Evolutionary conservation across 2,888 invertebrate genomes (phyloP).

Genomic region (Drosophila nr. perissopoda): DNA sequence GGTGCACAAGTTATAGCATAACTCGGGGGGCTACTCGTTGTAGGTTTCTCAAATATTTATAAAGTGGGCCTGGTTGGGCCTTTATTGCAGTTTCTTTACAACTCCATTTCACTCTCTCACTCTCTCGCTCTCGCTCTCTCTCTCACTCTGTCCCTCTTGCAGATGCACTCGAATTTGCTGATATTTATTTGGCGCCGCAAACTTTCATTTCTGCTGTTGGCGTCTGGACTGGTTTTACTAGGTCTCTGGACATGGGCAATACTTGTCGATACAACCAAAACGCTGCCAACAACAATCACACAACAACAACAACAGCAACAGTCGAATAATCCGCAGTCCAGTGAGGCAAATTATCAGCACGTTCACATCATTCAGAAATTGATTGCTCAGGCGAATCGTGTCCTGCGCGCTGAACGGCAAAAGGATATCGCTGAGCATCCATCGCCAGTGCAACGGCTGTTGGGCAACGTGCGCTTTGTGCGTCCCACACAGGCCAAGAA

Average conservation of each 20-base stretch:
- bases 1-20: slow-evolving; percentile 58
- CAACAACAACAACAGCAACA: slow-evolving; percentile 11
- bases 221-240: slow-evolving; percentile 79
- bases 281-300: slow-evolving; percentile 37
- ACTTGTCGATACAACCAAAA: slow-evolving; percentile 70
- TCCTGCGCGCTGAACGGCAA: slow-evolving; percentile 78
- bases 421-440: slow-evolving; percentile 58
- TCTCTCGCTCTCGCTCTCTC: background rate
- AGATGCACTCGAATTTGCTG: slow-evolving; percentile 85
- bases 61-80: slow-evolving; percentile 30
- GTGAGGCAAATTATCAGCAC: slow-evolving; percentile 72
- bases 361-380: slow-evolving; percentile 83
- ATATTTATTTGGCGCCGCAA: slow-evolving; percentile 84
- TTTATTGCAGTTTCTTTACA: slow-evolving; percentile 18
- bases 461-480: slow-evolving; percentile 80
- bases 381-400: slow-evolving; percentile 84
- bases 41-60: slow-evolving; percentile 74
- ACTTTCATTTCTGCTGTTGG: slow-evolving; percentile 82
- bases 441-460: slow-evolving; percentile 36
- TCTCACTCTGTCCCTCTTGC: slow-evolving; percentile 27
- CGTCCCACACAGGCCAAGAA: slow-evolving; percentile 80
- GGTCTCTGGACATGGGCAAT: slow-evolving; percentile 85
- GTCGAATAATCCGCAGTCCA: slow-evolving; percentile 18
- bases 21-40: slow-evolving; percentile 74
- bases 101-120: slow-evolving; percentile 10